phyloP scores from a whole-genome alignment of 2,113 vertebrate genomes.

The Melanostigma gelatinosum region DNA sequence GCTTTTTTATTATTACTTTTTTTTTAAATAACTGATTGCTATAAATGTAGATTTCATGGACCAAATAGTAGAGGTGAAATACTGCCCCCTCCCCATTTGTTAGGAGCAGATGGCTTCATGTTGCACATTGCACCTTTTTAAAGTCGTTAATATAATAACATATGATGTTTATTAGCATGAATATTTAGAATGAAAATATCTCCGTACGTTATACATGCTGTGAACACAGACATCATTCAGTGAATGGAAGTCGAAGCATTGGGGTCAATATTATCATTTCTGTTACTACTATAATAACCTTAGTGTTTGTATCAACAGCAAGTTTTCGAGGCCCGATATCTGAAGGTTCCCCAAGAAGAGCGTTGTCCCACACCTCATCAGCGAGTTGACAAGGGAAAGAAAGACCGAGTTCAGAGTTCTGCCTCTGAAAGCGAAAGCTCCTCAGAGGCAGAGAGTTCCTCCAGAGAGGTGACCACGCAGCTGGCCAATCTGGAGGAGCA shows the following conservation, averaged over 20 bases:
- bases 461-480: conserved; percentile 70
- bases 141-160: no score
- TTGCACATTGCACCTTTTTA: no score
- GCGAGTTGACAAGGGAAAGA: conserved; percentile 26
- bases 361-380: conserved; percentile 13
- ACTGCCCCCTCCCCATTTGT: no score
- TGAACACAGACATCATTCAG: neutral
- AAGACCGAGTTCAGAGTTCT: conserved; percentile 44
- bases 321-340: conserved; percentile 90
- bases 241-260: neutral
- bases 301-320: conserved; percentile 79
- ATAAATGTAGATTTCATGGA: no score
- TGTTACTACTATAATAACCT: neutral
- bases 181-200: neutral
- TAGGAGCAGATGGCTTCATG: no score
- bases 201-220: neutral
- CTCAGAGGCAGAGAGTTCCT: conserved; percentile 79
- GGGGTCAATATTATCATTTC: neutral
- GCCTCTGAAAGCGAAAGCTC: conserved; percentile 77
- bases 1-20: no score
- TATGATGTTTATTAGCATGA: neutral
- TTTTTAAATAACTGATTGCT: no score
- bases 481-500: conserved; percentile 86
- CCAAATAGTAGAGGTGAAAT: no score
- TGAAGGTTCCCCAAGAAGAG: conserved; percentile 85